phyloP scores from a whole-genome alignment of 2,888 invertebrate species.

The Resseliella maxima region DNA sequence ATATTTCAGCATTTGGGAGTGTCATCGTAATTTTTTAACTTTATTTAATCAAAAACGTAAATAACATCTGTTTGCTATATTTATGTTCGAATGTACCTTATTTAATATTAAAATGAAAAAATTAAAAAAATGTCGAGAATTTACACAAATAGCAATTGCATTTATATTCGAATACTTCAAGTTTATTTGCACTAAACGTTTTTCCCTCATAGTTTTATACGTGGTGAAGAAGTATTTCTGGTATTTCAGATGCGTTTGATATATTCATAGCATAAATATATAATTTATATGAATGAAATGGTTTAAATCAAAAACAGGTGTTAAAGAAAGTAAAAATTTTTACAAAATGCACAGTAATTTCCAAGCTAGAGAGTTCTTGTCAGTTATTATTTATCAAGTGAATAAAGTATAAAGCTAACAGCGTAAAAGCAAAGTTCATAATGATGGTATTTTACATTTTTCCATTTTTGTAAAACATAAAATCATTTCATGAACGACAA shows the following conservation, averaged over 20 bases:
- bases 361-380: background rate
- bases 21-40: no score
- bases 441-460: background rate
- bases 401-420: background rate
- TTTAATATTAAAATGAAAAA: background rate
- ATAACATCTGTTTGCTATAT: background rate
- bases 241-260: background rate
- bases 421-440: background rate
- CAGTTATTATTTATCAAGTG: conserved; percentile 1
- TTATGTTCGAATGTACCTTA: background rate
- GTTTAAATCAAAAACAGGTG: conserved; percentile 7
- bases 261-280: background rate
- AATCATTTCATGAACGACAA: background rate
- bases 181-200: background rate
- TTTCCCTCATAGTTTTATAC: background rate
- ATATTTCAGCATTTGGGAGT: no score
- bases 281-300: background rate
- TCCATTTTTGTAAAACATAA: background rate
- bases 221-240: background rate
- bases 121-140: background rate
- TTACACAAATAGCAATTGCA: background rate
- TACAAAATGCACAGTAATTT: conserved; percentile 1
- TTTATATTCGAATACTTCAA: background rate
- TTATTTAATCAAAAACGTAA: background rate
- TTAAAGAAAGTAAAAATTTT: background rate